Base-by-base conservation (phyloP, 2,888 invertebrate species). In the Leptothorax acervorum region DNA sequence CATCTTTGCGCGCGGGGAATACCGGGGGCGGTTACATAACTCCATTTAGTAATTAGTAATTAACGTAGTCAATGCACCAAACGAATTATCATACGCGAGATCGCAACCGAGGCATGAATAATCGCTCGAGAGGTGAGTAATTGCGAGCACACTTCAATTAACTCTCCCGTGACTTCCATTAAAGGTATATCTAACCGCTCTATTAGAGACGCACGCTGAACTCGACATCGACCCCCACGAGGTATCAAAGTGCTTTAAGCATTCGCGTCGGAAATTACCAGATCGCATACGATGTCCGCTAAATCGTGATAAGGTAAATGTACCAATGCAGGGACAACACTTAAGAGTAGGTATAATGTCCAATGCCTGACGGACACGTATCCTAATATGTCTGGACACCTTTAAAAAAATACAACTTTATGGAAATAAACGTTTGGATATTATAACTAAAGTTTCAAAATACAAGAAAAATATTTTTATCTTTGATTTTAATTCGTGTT, bases 121-220 rank as follows among this genome's bases (percentile, higher is more conserved):
- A 90, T 90, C 88, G 82, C 79, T 60, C 78, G 55, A 31, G 76
- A 75, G 87, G 87, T 82, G 68, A 85, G 74, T 89, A 90, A 90
- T 88, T 90, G 86, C 86, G 57, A 87, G 79, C 81, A 74, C 82
- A 87, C 85, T 85, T 86, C 87, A 90, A 90, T 90, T 88, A 88
- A 87, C 84, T 84, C 85, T 65, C 23, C 42, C 18, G 83, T 84
- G 83, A 88, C 87, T 87, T 86, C 76, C 88, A 85, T 90, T 87
- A 86, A 73, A 60, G 82, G 81, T 55, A 68, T 82, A 68, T 82
- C 63, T 75, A 79, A 79, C 70, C 79, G 79, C 60, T 81, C 79
- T 81, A 71, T 81, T 81, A 81, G 71, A 81, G 48, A 71, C 71
- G 48, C 66, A 53, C 55, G 28, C 51, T 45, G 68, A 45, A 62